These are phyloP conservation scores for Beaufortia kweichowensis DNA, from an alignment of 2,113 vertebrate genomes.

Conservation along the genomic window DNA sequence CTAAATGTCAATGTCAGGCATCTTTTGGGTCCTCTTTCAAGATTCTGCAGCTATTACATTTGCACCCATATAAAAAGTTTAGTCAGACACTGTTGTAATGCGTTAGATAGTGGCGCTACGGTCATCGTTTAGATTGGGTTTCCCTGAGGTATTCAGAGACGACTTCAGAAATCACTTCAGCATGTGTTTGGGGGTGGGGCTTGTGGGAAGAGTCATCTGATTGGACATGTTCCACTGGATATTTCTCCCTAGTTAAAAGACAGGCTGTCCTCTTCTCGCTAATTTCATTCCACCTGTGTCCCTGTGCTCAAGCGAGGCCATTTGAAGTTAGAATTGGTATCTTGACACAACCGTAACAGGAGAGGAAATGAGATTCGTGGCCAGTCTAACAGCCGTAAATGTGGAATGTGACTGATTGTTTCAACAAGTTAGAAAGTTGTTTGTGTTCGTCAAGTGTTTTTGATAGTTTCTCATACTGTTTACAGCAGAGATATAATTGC, in stretches of 20 bases:
- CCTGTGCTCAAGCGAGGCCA: constrained; percentile 55
- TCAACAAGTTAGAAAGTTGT: constrained; percentile 46
- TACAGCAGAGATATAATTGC: not conserved
- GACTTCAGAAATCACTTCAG: constrained; percentile 43
- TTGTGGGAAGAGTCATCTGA: not conserved
- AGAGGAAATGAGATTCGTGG: constrained; percentile 63
- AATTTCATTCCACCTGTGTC: constrained; percentile 56
- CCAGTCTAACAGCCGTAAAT: constrained; percentile 43
- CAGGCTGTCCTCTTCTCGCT: constrained; percentile 15
- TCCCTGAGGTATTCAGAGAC: not conserved
- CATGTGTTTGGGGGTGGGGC: not conserved
- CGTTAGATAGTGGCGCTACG: not conserved
- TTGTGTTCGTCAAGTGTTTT: constrained; percentile 23
- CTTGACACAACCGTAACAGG: constrained; percentile 49
- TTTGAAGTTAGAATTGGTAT: constrained; percentile 65
- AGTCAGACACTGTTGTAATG: not conserved
- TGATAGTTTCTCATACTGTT: not conserved
- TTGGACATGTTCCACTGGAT: not conserved
- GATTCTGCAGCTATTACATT: not conserved
- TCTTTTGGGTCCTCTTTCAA: not conserved
- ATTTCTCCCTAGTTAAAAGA: not conserved
- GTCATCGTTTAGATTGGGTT: not conserved
- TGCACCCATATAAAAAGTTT: not conserved
- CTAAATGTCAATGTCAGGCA: not conserved
- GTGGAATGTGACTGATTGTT: constrained; percentile 48